phyloP scores from a whole-genome alignment of 1,140 invertebrate species.

The Philopotamus ludificatus region DNA sequence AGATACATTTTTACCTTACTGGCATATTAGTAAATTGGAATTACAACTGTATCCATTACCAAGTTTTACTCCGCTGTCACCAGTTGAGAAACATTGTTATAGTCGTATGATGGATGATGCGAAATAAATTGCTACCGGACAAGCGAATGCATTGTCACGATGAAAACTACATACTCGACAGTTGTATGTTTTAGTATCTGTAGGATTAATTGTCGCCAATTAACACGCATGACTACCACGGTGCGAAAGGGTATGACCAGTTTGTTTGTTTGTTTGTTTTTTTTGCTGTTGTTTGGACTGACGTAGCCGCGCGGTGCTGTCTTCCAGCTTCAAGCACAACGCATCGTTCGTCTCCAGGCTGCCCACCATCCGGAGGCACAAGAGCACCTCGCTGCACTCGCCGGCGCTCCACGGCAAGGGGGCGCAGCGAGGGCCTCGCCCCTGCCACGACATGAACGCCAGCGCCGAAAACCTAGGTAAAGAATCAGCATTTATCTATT shows the following conservation, averaged over 20 bases:
- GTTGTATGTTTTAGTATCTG: background rate
- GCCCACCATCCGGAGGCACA: conserved; percentile 80
- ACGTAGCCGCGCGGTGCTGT: conserved; percentile 60
- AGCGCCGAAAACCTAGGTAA: conserved; percentile 73
- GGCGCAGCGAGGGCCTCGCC: conserved; percentile 53
- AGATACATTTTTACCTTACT: too few species aligned
- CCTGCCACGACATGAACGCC: conserved; percentile 67
- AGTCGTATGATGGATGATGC: too few species aligned
- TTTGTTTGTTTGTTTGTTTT: too few species aligned
- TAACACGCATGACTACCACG: background rate
- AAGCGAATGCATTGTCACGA: too few species aligned
- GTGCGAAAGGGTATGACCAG: too few species aligned
- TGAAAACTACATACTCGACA: too few species aligned
- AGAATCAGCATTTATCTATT: too few species aligned
- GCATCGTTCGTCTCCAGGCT: conserved; percentile 85
- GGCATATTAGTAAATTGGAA: too few species aligned
- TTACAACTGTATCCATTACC: too few species aligned
- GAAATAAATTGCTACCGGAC: too few species aligned
- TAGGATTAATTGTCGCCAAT: background rate
- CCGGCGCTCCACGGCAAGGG: conserved; percentile 62
- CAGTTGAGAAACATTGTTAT: too few species aligned
- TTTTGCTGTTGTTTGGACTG: conserved; percentile 3
- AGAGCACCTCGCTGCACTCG: conserved; percentile 70
- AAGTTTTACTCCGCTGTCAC: too few species aligned
- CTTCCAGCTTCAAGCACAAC: conserved; percentile 85